A percentile compares a stretch with the other conserved stretches of the same genome.
These are phyloP conservation scores for Drosophila nikananu DNA, from an alignment of 1,140 invertebrate genomes.

Conservation along the genomic window DNA sequence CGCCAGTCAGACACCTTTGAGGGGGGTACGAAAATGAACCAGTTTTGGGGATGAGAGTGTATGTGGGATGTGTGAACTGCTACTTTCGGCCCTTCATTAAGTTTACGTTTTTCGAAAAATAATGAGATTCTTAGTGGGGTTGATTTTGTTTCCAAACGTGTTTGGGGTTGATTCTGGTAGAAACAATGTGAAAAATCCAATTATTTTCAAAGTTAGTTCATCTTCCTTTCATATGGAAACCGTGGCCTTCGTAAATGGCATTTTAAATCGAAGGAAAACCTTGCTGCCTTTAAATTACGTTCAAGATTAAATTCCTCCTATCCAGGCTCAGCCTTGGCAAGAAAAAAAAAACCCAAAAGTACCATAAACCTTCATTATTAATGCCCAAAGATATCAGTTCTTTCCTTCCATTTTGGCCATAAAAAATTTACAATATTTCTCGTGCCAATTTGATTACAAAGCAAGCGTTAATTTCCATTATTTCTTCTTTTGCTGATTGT, in stretches of 20 bases:
- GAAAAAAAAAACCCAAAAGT: slow-evolving; percentile 36
- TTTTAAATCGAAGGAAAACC: slow-evolving; percentile 17
- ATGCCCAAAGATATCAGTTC: slow-evolving; percentile 38
- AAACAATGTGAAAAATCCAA: slow-evolving; percentile 12
- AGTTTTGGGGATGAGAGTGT: neutral
- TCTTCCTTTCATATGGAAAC: neutral
- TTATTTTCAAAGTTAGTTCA: neutral
- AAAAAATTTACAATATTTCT: slow-evolving; percentile 50
- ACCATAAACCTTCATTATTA: slow-evolving; percentile 48
- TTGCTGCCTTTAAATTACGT: neutral
- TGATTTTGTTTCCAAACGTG: slow-evolving; percentile 3
- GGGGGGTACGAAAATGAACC: slow-evolving; percentile 9
- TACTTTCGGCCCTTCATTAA: slow-evolving; percentile 39
- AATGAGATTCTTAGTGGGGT: slow-evolving; percentile 48
- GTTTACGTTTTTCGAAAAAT: slow-evolving; percentile 41
- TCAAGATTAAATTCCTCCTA: slow-evolving; percentile 1
- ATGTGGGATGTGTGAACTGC: slow-evolving; percentile 8
- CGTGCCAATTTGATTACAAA: slow-evolving; percentile 72
- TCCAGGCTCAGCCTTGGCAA: neutral
- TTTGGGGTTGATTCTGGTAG: slow-evolving; percentile 19
- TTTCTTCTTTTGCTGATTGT: slow-evolving; percentile 59
- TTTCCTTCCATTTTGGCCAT: slow-evolving; percentile 22
- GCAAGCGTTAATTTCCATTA: slow-evolving; percentile 74
- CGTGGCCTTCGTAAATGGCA: neutral
- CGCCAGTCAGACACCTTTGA: slow-evolving; percentile 45